Percentiles rank a stretch among this genome's conserved stretches.
These are phyloP conservation scores for Chrysomallon squamiferum DNA, from an alignment of 1,140 invertebrate genomes.

Conservation along the genomic window DNA sequence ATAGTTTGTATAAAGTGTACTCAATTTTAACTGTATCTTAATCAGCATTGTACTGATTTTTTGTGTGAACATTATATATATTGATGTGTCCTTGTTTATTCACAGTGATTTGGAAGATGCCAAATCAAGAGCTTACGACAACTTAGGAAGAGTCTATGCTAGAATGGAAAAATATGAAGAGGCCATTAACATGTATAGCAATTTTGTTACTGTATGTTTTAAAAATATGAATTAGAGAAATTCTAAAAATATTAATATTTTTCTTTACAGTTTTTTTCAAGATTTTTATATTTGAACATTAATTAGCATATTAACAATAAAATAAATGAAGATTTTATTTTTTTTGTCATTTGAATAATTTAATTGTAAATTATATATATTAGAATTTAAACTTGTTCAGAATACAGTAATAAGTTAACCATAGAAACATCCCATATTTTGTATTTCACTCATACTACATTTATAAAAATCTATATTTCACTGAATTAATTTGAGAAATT, in stretches of 20 bases:
- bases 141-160: constrained; percentile 60
- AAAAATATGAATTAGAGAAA: not conserved
- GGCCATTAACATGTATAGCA: constrained; percentile 60
- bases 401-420: no score
- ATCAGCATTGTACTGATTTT: not conserved
- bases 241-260: not conserved
- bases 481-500: no score
- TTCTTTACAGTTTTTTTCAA: constrained; percentile 2
- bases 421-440: no score
- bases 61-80: not conserved
- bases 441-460: no score
- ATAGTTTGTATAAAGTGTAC: not conserved
- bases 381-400: no score
- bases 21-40: not conserved
- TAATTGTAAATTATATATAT: no score
- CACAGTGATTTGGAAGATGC: constrained; percentile 57
- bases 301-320: no score
- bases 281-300: no score
- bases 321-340: no score
- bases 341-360: no score
- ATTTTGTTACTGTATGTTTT: not conserved
- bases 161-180: constrained; percentile 58
- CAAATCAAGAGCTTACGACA: constrained; percentile 61
- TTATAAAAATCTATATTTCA: no score
- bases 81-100: constrained; percentile 16